phyloP scores from a whole-genome alignment of 2,888 invertebrate species.

The Drosophila mimica region DNA sequence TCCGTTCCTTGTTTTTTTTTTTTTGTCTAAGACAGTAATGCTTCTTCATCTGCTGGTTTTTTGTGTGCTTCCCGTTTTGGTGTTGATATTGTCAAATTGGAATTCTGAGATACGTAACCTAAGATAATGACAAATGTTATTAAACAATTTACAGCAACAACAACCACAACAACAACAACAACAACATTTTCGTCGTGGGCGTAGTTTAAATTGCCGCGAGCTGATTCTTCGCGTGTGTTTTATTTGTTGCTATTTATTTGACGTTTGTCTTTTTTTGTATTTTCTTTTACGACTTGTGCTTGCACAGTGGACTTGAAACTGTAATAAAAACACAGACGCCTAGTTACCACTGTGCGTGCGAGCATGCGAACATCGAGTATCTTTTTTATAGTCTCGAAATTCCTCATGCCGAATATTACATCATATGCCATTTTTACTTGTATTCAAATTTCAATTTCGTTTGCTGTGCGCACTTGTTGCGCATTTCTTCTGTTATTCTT shows the following conservation, averaged over 20 bases:
- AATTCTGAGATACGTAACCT: neutral
- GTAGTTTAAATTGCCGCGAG: slow-evolving; percentile 11
- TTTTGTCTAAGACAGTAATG: neutral
- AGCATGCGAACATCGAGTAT: neutral
- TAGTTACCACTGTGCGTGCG: slow-evolving; percentile 22
- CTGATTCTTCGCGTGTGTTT: slow-evolving; percentile 6
- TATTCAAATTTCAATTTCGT: slow-evolving; percentile 52
- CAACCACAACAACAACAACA: slow-evolving; percentile 1
- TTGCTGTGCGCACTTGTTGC: slow-evolving; percentile 18
- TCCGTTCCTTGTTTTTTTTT: neutral
- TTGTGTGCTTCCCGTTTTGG: slow-evolving; percentile 9
- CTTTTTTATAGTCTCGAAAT: slow-evolving; percentile 46
- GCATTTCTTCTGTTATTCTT: neutral
- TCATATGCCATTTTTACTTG: slow-evolving; percentile 61
- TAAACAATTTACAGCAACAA: slow-evolving; percentile 43
- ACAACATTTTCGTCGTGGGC: slow-evolving; percentile 11
- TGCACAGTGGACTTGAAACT: slow-evolving; percentile 3
- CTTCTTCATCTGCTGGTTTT: neutral
- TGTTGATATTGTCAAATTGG: slow-evolving; percentile 4
- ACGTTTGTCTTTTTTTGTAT: neutral
- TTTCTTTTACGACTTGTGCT: slow-evolving; percentile 5
- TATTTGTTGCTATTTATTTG: neutral
- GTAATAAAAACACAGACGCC: neutral
- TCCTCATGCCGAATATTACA: slow-evolving; percentile 58
- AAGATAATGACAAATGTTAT: slow-evolving; percentile 35